A percentile compares a stretch with the other conserved stretches of the same genome.
Evolutionary conservation across 1,140 invertebrate species (phyloP).

Genomic region (Popillia japonica): DNA sequence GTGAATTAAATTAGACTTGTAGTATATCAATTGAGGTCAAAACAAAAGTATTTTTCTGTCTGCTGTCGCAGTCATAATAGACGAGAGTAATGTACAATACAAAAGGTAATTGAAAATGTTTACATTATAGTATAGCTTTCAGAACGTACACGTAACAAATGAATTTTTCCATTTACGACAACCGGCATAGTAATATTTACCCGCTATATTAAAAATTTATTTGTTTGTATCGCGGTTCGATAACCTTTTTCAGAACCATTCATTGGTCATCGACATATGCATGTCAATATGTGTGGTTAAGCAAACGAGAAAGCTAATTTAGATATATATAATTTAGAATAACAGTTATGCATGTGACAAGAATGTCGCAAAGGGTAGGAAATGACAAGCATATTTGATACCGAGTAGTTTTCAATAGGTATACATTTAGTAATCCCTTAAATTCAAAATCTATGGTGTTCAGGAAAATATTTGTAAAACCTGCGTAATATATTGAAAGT

Average conservation of each 20-base stretch:
- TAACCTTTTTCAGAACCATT: constrained; percentile 3
- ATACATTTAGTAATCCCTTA: no score
- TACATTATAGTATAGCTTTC: not conserved
- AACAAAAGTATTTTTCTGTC: not conserved
- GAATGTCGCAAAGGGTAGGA: no score
- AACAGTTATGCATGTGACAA: no score
- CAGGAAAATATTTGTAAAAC: no score
- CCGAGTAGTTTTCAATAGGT: no score
- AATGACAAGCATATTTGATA: no score
- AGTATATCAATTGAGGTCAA: not conserved
- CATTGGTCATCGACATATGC: constrained; percentile 1
- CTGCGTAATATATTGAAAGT: no score
- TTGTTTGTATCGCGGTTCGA: constrained; percentile 10
- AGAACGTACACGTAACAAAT: not conserved
- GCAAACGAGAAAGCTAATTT: not conserved
- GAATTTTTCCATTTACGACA: not conserved
- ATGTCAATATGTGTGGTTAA: not conserved
- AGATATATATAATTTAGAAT: no score
- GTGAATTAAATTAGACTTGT: no score
- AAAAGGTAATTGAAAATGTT: not conserved
- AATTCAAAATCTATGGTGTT: no score
- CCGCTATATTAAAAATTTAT: constrained; percentile 9
- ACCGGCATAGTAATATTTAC: not conserved
- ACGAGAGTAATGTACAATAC: not conserved
- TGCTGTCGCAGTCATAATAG: not conserved